Percentiles rank a stretch among this genome's conserved stretches.
These are phyloP conservation scores for Arothron firmamentum DNA, from an alignment of 2,113 vertebrate species.

Conservation along the genomic window DNA sequence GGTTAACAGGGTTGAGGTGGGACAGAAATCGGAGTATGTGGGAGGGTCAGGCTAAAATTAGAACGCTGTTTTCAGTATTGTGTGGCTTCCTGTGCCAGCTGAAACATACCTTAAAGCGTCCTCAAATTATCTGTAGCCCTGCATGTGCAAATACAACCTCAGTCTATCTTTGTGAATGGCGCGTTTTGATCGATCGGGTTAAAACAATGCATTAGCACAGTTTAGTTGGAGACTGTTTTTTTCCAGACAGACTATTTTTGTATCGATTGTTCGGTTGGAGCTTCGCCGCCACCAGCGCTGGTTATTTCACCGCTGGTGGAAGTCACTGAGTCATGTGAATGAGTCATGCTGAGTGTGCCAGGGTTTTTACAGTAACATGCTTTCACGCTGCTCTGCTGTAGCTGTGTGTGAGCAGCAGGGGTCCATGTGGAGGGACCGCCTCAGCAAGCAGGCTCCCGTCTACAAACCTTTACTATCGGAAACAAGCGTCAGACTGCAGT, in stretches of 20 bases:
- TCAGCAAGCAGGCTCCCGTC: not conserved
- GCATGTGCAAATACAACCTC: too few relatives aligned
- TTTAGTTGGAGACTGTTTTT: not conserved
- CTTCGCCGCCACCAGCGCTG: conserved; percentile 2
- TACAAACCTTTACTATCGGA: too few relatives aligned
- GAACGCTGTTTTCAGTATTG: conserved; percentile 2
- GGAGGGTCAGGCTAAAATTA: conserved; percentile 35
- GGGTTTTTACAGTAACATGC: conserved; percentile 27
- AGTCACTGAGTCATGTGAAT: conserved; percentile 42
- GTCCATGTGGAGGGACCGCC: not conserved
- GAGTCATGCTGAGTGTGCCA: conserved; percentile 34
- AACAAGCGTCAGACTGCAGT: too few relatives aligned
- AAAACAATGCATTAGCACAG: too few relatives aligned
- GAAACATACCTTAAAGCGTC: not conserved
- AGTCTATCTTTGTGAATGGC: too few relatives aligned
- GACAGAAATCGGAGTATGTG: conserved; percentile 14
- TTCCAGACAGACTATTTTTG: not conserved
- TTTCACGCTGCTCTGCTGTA: conserved; percentile 26
- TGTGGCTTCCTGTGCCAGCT: too few relatives aligned
- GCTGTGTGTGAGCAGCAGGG: conserved; percentile 41
- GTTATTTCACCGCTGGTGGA: not conserved
- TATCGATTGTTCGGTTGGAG: not conserved
- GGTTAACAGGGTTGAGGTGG: conserved; percentile 45
- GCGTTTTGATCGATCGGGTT: too few relatives aligned
- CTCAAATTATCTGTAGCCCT: not conserved